Evolutionary conservation across 2,113 vertebrate genomes (phyloP), one percentile per base, ranked within the genome.

Genomic region (Hippocampus zosterae): DNA sequence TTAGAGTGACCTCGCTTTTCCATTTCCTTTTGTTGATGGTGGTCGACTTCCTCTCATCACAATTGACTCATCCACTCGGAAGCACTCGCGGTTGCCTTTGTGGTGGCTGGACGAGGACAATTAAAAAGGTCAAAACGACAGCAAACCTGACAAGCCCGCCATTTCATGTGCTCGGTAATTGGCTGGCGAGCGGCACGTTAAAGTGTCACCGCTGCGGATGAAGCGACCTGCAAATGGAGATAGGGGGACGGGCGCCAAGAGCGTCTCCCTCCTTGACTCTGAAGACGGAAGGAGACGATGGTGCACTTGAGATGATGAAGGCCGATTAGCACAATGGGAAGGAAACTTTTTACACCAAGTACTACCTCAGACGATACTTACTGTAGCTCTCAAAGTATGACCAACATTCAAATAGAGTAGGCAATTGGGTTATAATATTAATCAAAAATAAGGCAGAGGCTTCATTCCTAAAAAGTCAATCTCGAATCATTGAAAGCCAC

Each of bases 101-200:
- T 65, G 71, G 55, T 80, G 67, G 65, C 71, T 73, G 71, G 67
- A 84, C 65, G 69, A 70, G 68, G 80, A 69, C 76, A 82, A 81
- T 84, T 74, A 70, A 78, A 88, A 88, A 87, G 84, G 87, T 87
- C 81, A 82, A 74, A 77, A 75, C 67, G 52, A 80, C 19, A 3
- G 53, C 60, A 25, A 40, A 18, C 57, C 57, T 64, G 75, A 78
- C 69, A 59, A 76, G 67, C 61, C 53, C 71, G 83, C 67, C 81
- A 71, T 81, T 83, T 75, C 76, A 81, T 74, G 80, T 65, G 65
- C 74, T 81, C 69, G 70, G 79, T 84, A 86, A 87, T 88, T 86
- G 81, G 83, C 67, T 73, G 66, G 70, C 41, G 69, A 77, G 76
- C 60, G 50, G 46, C 56, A 42, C 21, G 10, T 73, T 72, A 70